These are phyloP conservation scores for Euglossa dilemma DNA, from an alignment of 1,140 invertebrate species.

Conservation along the genomic window DNA sequence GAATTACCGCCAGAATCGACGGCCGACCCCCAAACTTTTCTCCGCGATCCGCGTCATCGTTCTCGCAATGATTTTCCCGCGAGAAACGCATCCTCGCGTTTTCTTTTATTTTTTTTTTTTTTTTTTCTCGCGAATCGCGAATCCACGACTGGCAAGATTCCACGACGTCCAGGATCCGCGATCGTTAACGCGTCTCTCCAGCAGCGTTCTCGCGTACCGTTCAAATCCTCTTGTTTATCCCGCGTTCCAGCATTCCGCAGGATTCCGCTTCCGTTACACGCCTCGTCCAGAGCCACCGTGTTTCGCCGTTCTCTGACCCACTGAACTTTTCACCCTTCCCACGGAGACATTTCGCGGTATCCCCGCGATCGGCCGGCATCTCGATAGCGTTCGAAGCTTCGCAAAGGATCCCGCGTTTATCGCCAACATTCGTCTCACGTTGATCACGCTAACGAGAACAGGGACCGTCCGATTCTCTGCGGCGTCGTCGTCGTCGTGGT, in stretches of 20 bases:
- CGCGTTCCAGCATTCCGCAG: neutral
- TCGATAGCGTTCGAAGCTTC: neutral
- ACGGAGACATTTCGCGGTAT: neutral
- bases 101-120: too few relatives aligned
- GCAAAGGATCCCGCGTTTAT: neutral
- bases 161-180: neutral
- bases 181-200: constrained; percentile 56
- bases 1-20: constrained; percentile 12
- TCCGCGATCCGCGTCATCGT: neutral
- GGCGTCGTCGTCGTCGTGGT: too few relatives aligned
- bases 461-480: neutral
- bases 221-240: constrained; percentile 51
- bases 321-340: constrained; percentile 42
- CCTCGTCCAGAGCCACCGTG: neutral
- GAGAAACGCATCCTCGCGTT: too few relatives aligned
- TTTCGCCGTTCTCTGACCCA: constrained; percentile 37
- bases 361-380: neutral
- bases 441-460: neutral
- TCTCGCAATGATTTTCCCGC: neutral
- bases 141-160: neutral
- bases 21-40: neutral
- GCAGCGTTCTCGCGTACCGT: neutral
- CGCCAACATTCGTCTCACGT: neutral
- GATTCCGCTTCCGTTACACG: constrained; percentile 26
- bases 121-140: neutral